A percentile compares a stretch with the other conserved stretches of the same genome.
These are phyloP conservation scores for Urocynchramus pylzowi DNA, from an alignment of 2,113 vertebrate species.

Conservation along the genomic window DNA sequence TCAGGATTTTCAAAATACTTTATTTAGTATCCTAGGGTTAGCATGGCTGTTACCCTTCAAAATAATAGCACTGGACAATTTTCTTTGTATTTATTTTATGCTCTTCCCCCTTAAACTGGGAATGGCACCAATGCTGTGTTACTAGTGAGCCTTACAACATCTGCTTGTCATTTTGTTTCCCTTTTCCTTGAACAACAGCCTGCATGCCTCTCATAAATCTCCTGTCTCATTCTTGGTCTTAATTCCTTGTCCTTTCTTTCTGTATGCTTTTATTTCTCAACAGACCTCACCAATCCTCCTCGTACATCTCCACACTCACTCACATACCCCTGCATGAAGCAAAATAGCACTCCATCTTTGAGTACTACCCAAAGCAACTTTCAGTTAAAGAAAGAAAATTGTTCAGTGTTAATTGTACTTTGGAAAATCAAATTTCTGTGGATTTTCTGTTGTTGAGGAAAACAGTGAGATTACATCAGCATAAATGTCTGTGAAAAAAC, in stretches of 20 bases:
- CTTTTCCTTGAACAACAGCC: neutral
- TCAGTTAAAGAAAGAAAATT: neutral
- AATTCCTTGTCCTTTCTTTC: neutral
- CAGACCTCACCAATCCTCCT: neutral
- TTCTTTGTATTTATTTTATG: neutral
- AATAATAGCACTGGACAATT: neutral
- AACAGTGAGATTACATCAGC: neutral
- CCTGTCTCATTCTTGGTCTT: neutral
- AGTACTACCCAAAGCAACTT: neutral
- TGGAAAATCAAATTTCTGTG: neutral
- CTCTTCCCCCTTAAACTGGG: neutral
- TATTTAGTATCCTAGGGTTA: neutral
- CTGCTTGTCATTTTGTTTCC: neutral
- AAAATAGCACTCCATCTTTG: neutral
- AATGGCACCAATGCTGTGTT: neutral
- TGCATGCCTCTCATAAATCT: neutral
- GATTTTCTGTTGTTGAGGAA: neutral
- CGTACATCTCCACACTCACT: neutral
- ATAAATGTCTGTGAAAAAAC: slow-evolving; percentile 6
- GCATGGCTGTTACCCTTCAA: neutral
- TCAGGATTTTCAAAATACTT: neutral
- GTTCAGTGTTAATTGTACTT: neutral
- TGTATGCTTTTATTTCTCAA: neutral
- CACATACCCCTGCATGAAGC: neutral
- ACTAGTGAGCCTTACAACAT: neutral